Evolutionary conservation across 23 tunicate species (phyloP).

Genomic region (Styela plicata): DNA sequence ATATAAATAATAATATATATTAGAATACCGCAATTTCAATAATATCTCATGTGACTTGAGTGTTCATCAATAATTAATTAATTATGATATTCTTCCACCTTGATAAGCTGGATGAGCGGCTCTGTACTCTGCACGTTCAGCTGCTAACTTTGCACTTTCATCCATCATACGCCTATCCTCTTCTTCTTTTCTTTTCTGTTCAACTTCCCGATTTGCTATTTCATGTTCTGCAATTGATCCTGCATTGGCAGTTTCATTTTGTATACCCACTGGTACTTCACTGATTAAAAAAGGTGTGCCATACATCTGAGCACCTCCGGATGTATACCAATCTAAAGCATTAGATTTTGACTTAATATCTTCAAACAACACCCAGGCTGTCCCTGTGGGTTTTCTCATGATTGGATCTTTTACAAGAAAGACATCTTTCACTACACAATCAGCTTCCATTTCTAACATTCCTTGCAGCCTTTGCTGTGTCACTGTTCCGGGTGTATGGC

Average conservation of each 20-base stretch:
- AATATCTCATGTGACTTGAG: no score
- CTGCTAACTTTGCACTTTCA: slow-evolving; percentile 62
- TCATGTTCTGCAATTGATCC: slow-evolving; percentile 45
- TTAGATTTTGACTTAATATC: slow-evolving; percentile 39
- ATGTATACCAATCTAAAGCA: slow-evolving; percentile 49
- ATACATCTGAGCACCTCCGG: slow-evolving; percentile 69
- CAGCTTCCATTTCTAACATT: slow-evolving; percentile 80
- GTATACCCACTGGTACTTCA: slow-evolving; percentile 22
- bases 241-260: slow-evolving; percentile 27
- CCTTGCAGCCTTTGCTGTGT: slow-evolving; percentile 71
- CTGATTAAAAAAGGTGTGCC: slow-evolving; percentile 66
- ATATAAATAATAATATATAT: no score
- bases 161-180: slow-evolving; percentile 59
- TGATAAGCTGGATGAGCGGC: slow-evolving; percentile 93
- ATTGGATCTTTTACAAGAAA: slow-evolving; percentile 74
- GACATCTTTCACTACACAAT: slow-evolving; percentile 50
- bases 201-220: slow-evolving; percentile 7
- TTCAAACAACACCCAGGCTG: slow-evolving; percentile 76
- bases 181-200: slow-evolving; percentile 29
- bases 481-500: slow-evolving; percentile 59
- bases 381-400: slow-evolving; percentile 60
- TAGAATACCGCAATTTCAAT: no score
- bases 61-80: no score
- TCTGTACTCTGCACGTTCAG: slow-evolving; percentile 75
- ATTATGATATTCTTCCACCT: slow-evolving; percentile 79